These are phyloP conservation scores for Calliopum simillimum DNA, from an alignment of 2,888 invertebrate genomes.

Conservation along the genomic window DNA sequence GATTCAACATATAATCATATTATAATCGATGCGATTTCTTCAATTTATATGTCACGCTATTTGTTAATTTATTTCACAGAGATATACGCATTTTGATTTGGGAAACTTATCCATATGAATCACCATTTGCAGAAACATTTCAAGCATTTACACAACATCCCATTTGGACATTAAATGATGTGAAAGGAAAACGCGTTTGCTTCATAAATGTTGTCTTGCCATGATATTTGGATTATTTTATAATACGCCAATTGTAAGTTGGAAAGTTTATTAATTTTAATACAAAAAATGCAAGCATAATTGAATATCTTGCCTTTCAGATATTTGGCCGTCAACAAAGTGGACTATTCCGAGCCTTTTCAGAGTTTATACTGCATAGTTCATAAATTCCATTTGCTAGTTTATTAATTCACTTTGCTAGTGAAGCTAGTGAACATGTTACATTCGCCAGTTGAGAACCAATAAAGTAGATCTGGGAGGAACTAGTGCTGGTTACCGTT, in stretches of 20 bases:
- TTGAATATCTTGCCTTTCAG: too few species aligned
- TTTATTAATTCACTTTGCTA: too few species aligned
- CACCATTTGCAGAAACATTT: slow-evolving; percentile 88
- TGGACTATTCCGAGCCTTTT: slow-evolving; percentile 93
- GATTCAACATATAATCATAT: slow-evolving; percentile 98
- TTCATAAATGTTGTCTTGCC: slow-evolving; percentile 93
- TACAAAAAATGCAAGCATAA: too few species aligned
- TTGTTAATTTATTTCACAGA: slow-evolving; percentile 86
- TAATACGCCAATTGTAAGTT: slow-evolving; percentile 93
- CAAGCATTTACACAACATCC: slow-evolving; percentile 89
- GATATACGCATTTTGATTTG: slow-evolving; percentile 92
- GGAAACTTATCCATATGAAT: slow-evolving; percentile 94
- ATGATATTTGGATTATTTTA: slow-evolving; percentile 98
- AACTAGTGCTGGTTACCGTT: too few species aligned
- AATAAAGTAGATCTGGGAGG: too few species aligned
- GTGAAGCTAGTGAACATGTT: too few species aligned
- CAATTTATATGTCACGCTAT: slow-evolving; percentile 94
- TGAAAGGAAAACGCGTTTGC: slow-evolving; percentile 89
- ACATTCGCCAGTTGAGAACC: too few species aligned
- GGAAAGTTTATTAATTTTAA: neutral
- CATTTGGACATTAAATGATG: slow-evolving; percentile 87
- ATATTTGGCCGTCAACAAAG: slow-evolving; percentile 93
- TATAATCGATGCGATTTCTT: slow-evolving; percentile 99
- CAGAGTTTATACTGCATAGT: slow-evolving; percentile 88
- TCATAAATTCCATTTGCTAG: slow-evolving; percentile 69